Percentiles rank a stretch among this genome's conserved stretches.
Evolutionary conservation across 2,797 vertebrate species (phyloP).

Genomic region (Dendrocincla fuliginosa): DNA sequence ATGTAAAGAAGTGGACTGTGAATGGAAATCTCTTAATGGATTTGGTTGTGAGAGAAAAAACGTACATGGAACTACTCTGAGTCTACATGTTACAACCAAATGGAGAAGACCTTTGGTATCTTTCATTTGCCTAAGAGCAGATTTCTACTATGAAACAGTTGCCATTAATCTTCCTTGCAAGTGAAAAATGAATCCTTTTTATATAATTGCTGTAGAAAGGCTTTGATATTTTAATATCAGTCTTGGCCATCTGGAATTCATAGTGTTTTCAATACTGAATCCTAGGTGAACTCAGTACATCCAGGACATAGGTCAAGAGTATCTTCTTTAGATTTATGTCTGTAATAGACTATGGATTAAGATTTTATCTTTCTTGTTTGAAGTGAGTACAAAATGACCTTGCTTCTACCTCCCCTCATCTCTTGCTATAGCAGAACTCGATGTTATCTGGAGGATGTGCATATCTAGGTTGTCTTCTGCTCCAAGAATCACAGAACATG

Average conservation of each 20-base stretch:
- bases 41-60: neutral
- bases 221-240: neutral
- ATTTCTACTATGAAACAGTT: neutral
- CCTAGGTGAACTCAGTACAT: neutral
- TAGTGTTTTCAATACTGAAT: neutral
- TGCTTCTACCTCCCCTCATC: neutral
- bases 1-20: neutral
- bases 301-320: neutral
- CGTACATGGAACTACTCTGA: neutral
- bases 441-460: neutral
- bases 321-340: neutral
- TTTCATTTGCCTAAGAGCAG: neutral
- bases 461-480: neutral
- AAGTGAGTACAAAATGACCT: neutral
- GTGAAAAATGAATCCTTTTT: neutral
- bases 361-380: neutral
- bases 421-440: neutral
- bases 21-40: neutral
- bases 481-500: neutral
- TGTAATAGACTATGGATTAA: neutral
- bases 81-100: neutral
- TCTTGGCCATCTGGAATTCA: neutral
- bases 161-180: neutral
- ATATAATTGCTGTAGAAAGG: neutral
- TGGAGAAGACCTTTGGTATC: neutral